Percentiles rank a stretch among this genome's conserved stretches.
Evolutionary conservation across 1,140 invertebrate genomes (phyloP).

Genomic region (Eueides isabella): DNA sequence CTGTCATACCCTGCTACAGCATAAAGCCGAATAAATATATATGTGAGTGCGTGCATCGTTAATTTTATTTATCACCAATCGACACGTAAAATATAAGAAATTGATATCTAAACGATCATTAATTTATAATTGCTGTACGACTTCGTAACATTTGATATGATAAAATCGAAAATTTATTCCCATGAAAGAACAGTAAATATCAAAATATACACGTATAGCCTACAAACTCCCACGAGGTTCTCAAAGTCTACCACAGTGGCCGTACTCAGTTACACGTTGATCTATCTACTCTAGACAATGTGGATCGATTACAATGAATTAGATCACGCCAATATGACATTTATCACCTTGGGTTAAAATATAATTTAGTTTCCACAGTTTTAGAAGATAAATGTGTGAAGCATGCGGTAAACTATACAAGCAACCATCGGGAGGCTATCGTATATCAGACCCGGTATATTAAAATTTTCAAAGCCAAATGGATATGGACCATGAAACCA

Average conservation of each 20-base stretch:
- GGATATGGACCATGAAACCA: slow-evolving; percentile 58
- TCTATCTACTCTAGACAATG: slow-evolving; percentile 50
- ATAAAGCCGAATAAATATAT: too few relatives aligned
- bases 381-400: slow-evolving; percentile 12
- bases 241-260: slow-evolving; percentile 66
- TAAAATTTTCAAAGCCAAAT: slow-evolving; percentile 53
- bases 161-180: slow-evolving; percentile 44
- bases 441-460: slow-evolving; percentile 50
- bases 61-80: background rate
- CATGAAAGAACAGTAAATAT: slow-evolving; percentile 62
- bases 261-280: slow-evolving; percentile 60
- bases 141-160: slow-evolving; percentile 25
- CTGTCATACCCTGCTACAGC: too few relatives aligned
- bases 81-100: slow-evolving; percentile 12
- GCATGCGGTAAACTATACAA: slow-evolving; percentile 32
- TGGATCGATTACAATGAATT: slow-evolving; percentile 39
- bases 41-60: background rate
- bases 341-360: slow-evolving; percentile 22
- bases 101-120: slow-evolving; percentile 27
- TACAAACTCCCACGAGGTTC: slow-evolving; percentile 64
- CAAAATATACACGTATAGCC: slow-evolving; percentile 55
- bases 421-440: slow-evolving; percentile 46
- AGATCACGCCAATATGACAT: slow-evolving; percentile 45
- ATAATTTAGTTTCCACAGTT: slow-evolving; percentile 23
- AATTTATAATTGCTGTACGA: slow-evolving; percentile 28